Base-by-base conservation (phyloP, 2,888 invertebrate species). In the Hydraecia micacea region DNA sequence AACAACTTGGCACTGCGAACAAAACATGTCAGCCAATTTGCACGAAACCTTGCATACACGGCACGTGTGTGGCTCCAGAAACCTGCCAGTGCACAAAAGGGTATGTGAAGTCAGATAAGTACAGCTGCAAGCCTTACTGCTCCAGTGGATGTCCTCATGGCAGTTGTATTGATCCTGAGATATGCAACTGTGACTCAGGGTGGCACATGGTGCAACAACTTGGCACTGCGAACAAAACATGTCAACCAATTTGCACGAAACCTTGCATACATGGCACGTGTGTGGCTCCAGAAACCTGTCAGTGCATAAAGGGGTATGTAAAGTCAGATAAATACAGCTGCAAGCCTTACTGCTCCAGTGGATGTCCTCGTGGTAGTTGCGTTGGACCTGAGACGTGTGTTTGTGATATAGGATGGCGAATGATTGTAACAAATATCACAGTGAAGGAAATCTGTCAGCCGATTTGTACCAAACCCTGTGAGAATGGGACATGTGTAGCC, bases 11-110 rank as follows among this genome's bases (percentile, higher is more conserved):
- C 11, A 15, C 15, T 0, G 1, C 0, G 0, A 77, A 63, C n/a
- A 15, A 49, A 69, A 36, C 36, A 4, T 86, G 86, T 52, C 60
- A 71, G 42, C 86, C 86, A 0, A 15, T 83, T 52, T 87, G 88
- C n/a, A 55, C 39, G 0, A 70, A 69, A n/a, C 32, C 80, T 0
- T 88, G 86, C 39, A 13, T 65, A 0, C 71, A 85, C 0, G 60
- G 79, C 0, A 75, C 36, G 0, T 87, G 87, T 15, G 62, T 78
- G 8, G 69, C 52, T 15, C 87, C 86, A 21, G 74, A 87, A 7
- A 80, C 58, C 1, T 87, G 87, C 5, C 32, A 39, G 7, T 86
- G 85, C 42, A n/a, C 36, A 4, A 11, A 62, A 0, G 83, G 85
- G 0, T 86, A 79, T 18, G 18, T 58, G 0, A 63, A 62, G 52